Base-by-base conservation (phyloP, 2,797 vertebrate species). In the Carduelis carduelis region DNA sequence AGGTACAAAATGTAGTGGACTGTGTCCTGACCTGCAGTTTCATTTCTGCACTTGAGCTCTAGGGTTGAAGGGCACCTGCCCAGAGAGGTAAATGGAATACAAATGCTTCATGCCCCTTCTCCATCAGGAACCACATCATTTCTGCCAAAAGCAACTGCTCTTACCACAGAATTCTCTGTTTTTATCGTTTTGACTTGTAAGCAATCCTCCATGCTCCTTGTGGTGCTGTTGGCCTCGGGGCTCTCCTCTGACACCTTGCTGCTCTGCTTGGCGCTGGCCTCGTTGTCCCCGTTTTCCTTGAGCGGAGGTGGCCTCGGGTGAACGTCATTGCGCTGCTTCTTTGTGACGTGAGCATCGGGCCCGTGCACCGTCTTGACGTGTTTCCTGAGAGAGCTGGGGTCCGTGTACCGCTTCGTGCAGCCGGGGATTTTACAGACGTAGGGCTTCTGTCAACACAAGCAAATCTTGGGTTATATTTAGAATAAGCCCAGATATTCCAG, bases 351-450 rank as follows among this genome's bases (percentile, higher is more conserved):
- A 11, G 99, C 99, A 10, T 99, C 99, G 0, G 99, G 99, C n/a
- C 99, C 99, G 0, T 99, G 99, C 69, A 99, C 99, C 0, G 99
- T 99, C 97, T 99, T 99, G 23, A 99, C 99, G 0, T 99, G 99
- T 93, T 99, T 99, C 97, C 99, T 98, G 96, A 99, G 99, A 37
- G 99, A 99, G 93, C 99, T 99, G 60, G 99, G 99, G 96, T 99
- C 99, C 0, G 99, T 99, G 98, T 99, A 99, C 56, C 99, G 97
- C 97, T 99, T 99, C 4, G 99, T 99, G 91, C 99, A 99, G 81
- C 99, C 99, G 1, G 99, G 98, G 93, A 99, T 99, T 97, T 99
- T 99, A 96, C 99, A 99, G 81, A 99, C 98, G 3, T 99, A 99
- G 6, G 99, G 99, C 98, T 99, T 99, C 99, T 99, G 98, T 87